Percentiles rank a stretch among this genome's conserved stretches.
phyloP scores from a whole-genome alignment of 1,140 invertebrate species.

The Leptinotarsa defecta region DNA sequence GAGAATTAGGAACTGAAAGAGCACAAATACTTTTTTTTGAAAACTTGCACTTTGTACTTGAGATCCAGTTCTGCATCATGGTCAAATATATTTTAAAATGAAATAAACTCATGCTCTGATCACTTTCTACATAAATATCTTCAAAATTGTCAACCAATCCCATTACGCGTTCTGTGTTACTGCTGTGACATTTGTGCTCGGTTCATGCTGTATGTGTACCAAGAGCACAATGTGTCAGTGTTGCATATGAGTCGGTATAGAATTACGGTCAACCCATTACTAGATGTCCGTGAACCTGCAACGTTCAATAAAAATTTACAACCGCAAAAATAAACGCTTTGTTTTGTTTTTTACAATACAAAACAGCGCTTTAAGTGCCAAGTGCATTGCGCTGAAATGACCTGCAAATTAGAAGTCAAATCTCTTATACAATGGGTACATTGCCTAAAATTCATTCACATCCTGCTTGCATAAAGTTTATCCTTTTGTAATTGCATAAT shows the following conservation, averaged over 20 bases:
- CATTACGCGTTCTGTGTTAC: too few species aligned
- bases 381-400: slow-evolving; percentile 21
- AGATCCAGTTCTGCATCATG: too few species aligned
- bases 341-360: slow-evolving; percentile 29
- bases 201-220: slow-evolving; percentile 10
- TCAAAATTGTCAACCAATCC: too few species aligned
- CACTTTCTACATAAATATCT: too few species aligned
- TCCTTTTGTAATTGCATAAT: slow-evolving; percentile 31
- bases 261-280: slow-evolving; percentile 15
- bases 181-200: too few species aligned
- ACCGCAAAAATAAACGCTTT: slow-evolving; percentile 28
- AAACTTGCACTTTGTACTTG: too few species aligned
- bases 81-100: too few species aligned
- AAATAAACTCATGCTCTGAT: too few species aligned
- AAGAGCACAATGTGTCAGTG: slow-evolving; percentile 29
- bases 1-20: too few species aligned
- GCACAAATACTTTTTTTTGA: too few species aligned
- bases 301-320: slow-evolving; percentile 29
- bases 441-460: slow-evolving; percentile 24
- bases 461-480: slow-evolving; percentile 5
- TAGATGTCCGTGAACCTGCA: slow-evolving; percentile 29
- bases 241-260: slow-evolving; percentile 13
- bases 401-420: slow-evolving; percentile 26
- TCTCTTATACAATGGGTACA: slow-evolving; percentile 31
- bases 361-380: slow-evolving; percentile 23